These are phyloP conservation scores for Meloidogyne exigua DNA, from an alignment of 1,140 invertebrate genomes.

Conservation along the genomic window DNA sequence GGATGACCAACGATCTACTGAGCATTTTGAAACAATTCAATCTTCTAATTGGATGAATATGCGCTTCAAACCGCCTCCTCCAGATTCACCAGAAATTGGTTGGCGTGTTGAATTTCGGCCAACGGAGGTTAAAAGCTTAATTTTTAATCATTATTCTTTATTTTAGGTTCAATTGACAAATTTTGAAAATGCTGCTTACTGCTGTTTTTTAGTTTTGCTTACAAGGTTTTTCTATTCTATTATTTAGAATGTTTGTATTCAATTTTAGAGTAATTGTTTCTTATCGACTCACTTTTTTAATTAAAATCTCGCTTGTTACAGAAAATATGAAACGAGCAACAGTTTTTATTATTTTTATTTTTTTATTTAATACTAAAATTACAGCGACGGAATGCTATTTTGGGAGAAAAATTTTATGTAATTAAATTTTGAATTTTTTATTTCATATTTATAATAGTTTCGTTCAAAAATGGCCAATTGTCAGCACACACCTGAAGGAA, in stretches of 20 bases:
- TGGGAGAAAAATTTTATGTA: conserved; percentile 78
- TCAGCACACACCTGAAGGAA: conserved; percentile 60
- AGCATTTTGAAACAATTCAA: conserved; percentile 98
- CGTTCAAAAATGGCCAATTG: conserved; percentile 48
- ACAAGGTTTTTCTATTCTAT: conserved; percentile 71
- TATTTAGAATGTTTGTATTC: conserved; percentile 83
- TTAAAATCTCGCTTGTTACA: conserved; percentile 96
- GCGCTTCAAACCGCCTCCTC: conserved; percentile 85
- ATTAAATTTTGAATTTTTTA: conserved; percentile 71
- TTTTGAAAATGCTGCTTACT: conserved; percentile 98
- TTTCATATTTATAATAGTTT: conserved; percentile 25
- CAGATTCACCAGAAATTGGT: conserved; percentile 77
- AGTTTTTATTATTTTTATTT: background rate
- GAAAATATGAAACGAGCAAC: conserved; percentile 90
- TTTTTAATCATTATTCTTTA: background rate
- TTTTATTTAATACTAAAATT: background rate
- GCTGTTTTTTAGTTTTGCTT: conserved; percentile 94
- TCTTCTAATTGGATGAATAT: conserved; percentile 99
- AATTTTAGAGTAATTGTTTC: conserved; percentile 89
- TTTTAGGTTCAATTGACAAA: conserved; percentile 80
- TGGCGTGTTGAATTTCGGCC: conserved; percentile 99
- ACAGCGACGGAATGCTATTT: conserved; percentile 82
- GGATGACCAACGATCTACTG: conserved; percentile 86
- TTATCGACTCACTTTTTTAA: conserved; percentile 90
- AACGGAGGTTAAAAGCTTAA: conserved; percentile 73